Base-by-base conservation (phyloP, 2,888 invertebrate species). In the Julus scanicus region DNA sequence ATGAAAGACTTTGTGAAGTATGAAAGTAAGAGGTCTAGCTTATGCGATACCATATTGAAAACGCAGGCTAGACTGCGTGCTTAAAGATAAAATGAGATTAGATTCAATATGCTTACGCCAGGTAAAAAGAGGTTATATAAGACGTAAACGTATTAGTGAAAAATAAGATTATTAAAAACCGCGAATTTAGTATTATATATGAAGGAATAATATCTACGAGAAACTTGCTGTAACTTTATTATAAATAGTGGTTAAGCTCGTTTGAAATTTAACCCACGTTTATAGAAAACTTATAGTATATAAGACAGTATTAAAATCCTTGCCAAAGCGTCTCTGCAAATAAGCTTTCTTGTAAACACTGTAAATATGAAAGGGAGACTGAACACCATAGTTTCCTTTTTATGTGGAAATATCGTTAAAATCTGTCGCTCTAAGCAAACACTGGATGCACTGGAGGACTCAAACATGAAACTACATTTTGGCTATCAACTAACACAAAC, bases 81-180 rank as follows among this genome's bases (percentile, higher is more conserved):
- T 20, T 71, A 63, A 29, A 6, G 29, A 71, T 71, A 63, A 71
- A 71, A 71, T 71, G 71, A 71, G 71, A 71, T 71, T 71, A 71
- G 2, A 71, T 20, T 71, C 71, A 71, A 71, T 63, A 71, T 29
- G 29, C 71, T 20, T 29, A 71, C 20, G 29, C 17, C 63, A 1
- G 63, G 63, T 29, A 71, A 71, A 71, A 71, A 71, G 3, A 29
- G 29, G 29, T 15, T 17, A 48, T 48, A 63, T 20, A 71, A 29
- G 29, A 71, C 3, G 9, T 1, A 20, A 6, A 71, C 29, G 29
- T 29, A 29, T 29, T 29, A 29, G 29, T n/a, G 71, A 20, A 29
- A 29, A 71, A 9, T 71, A 71, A 71, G 71, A 20, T 29, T 71
- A 63, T 71, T 71, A 29, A 71, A 71, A 29, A 71, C 29, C 29